These are phyloP conservation scores for Scelioninae gen. 1 DNA, from an alignment of 2,888 invertebrate species.

Conservation along the genomic window DNA sequence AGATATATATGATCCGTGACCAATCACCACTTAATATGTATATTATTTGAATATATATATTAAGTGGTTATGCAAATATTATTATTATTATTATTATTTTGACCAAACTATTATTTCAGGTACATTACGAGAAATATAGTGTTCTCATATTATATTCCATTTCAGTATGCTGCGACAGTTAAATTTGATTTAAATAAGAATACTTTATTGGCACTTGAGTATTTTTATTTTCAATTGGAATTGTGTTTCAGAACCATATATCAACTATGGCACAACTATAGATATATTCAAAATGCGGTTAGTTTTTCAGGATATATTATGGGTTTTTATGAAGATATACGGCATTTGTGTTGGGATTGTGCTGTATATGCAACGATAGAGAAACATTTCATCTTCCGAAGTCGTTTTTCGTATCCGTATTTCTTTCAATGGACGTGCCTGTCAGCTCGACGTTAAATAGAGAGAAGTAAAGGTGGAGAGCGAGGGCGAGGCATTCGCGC, in stretches of 20 bases:
- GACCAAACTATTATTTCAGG: too few relatives aligned
- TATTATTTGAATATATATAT: too few relatives aligned
- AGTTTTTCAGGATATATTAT: slow-evolving; percentile 4
- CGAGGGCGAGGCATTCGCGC: slow-evolving; percentile 79
- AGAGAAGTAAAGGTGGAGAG: slow-evolving; percentile 70
- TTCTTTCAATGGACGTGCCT: slow-evolving; percentile 72
- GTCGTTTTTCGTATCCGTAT: slow-evolving; percentile 70
- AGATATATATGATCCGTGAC: slow-evolving; percentile 41
- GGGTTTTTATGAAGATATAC: slow-evolving; percentile 41
- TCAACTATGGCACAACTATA: too few relatives aligned
- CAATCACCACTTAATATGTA: slow-evolving; percentile 57
- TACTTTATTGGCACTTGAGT: too few relatives aligned
- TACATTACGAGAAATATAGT: too few relatives aligned
- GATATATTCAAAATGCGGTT: slow-evolving; percentile 24
- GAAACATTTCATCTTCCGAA: slow-evolving; percentile 67
- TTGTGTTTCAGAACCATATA: not conserved
- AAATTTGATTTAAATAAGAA: too few relatives aligned
- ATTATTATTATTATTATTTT: too few relatives aligned
- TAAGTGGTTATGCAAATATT: too few relatives aligned
- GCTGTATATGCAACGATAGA: slow-evolving; percentile 58
- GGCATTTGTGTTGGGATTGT: slow-evolving; percentile 29
- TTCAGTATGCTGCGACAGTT: too few relatives aligned
- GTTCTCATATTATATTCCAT: too few relatives aligned
- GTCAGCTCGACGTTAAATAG: slow-evolving; percentile 75
- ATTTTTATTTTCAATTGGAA: slow-evolving; percentile 25